Percentiles rank a stretch among this genome's conserved stretches.
phyloP scores from a whole-genome alignment of 2,797 vertebrate genomes.

The Melopsittacus undulatus region DNA sequence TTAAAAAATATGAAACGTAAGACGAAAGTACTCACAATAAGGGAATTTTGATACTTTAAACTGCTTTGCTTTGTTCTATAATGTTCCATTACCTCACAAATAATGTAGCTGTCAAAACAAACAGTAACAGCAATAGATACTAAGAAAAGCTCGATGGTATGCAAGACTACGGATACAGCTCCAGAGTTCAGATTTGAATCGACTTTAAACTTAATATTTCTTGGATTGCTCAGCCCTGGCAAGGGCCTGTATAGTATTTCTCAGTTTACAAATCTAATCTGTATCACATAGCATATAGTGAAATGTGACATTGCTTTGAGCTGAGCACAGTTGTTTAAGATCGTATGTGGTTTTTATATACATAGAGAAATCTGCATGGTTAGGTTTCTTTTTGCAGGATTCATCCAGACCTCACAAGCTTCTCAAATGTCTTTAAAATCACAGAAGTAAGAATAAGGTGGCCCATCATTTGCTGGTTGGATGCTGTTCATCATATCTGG shows the following conservation, averaged over 20 bases:
- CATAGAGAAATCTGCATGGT: neutral
- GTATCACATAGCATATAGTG: neutral
- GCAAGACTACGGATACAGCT: slow-evolving; percentile 13
- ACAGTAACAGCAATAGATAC: slow-evolving; percentile 25
- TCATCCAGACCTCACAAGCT: neutral
- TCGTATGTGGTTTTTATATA: neutral
- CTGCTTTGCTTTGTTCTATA: slow-evolving; percentile 38
- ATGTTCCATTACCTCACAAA: slow-evolving; percentile 47
- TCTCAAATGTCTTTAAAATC: neutral
- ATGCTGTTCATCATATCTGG: neutral
- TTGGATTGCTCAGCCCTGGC: slow-evolving; percentile 19
- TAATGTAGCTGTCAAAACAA: slow-evolving; percentile 61
- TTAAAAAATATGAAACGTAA: slow-evolving; percentile 28
- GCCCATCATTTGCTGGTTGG: neutral
- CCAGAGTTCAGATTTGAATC: neutral
- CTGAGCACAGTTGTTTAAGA: neutral
- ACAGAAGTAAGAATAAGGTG: neutral
- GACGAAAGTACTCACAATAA: neutral
- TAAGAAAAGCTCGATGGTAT: slow-evolving; percentile 54
- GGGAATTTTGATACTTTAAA: slow-evolving; percentile 46
- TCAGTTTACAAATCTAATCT: slow-evolving; percentile 33
- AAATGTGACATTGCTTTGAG: neutral
- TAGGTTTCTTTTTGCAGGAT: slow-evolving; percentile 14
- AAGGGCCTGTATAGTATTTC: neutral
- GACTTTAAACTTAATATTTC: slow-evolving; percentile 23